These are phyloP conservation scores for Hydrolagus affinis DNA, from an alignment of 2,113 vertebrate species.

Conservation along the genomic window DNA sequence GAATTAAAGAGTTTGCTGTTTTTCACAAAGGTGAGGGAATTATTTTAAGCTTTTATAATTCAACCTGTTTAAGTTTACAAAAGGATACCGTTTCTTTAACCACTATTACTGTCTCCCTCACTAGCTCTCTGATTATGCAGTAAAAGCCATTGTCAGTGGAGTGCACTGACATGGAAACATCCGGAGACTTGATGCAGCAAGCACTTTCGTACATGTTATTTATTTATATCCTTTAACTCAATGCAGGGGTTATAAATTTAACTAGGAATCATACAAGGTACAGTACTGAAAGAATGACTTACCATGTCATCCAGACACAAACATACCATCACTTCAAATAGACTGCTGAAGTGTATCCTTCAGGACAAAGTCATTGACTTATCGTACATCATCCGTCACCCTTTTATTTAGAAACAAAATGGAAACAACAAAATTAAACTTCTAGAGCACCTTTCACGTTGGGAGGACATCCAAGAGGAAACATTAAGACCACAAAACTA, in stretches of 20 bases:
- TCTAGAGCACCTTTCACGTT: too few relatives aligned
- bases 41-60: slow-evolving; percentile 1
- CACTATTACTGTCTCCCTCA: background rate
- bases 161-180: background rate
- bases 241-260: background rate
- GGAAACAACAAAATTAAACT: too few relatives aligned
- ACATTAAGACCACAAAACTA: background rate
- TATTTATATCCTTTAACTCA: slow-evolving; percentile 8
- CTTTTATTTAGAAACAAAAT: background rate
- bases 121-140: background rate
- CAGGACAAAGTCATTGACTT: background rate
- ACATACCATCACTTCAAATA: background rate
- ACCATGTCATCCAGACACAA: background rate
- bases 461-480: too few relatives aligned
- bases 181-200: background rate
- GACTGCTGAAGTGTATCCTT: too few relatives aligned
- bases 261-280: background rate
- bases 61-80: background rate
- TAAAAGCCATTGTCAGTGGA: slow-evolving; percentile 7
- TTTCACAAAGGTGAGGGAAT: too few relatives aligned
- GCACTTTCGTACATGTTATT: slow-evolving; percentile 13
- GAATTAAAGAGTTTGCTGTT: background rate
- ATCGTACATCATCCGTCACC: background rate
- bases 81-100: background rate
- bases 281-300: background rate